Evolutionary conservation across 64 coral and sea anemone genomes (phyloP).

Genomic region (Montipora capricornis): DNA sequence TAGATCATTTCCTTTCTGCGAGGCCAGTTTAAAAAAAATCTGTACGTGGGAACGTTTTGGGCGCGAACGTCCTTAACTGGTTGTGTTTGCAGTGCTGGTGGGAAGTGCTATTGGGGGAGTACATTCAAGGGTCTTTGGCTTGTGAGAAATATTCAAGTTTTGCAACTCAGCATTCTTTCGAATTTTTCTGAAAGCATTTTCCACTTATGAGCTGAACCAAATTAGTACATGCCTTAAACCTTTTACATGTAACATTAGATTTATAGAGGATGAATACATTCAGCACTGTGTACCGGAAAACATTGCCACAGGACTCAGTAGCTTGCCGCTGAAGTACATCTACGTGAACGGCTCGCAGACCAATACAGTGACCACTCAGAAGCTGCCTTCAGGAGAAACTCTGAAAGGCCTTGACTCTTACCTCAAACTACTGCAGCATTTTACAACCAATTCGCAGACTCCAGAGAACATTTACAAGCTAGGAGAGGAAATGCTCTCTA

Average conservation of each 20-base stretch:
- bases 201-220: no score
- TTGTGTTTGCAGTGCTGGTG: no score
- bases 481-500: conserved; percentile 54
- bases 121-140: no score
- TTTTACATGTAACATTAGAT: conserved; percentile 10
- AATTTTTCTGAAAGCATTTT: no score
- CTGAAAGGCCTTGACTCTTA: conserved; percentile 55
- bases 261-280: conserved; percentile 54
- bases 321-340: conserved; percentile 58
- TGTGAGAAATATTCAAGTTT: no score
- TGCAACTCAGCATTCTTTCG: no score
- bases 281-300: conserved; percentile 68
- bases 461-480: conserved; percentile 65
- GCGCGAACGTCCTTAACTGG: no score
- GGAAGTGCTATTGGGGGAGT: no score
- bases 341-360: conserved; percentile 58
- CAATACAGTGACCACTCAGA: neutral
- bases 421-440: conserved; percentile 63
- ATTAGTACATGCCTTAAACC: neutral
- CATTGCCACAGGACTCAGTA: conserved; percentile 57
- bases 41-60: no score
- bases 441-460: conserved; percentile 59
- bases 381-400: conserved; percentile 58
- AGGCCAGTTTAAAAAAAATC: no score
- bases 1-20: no score